A percentile compares a stretch with the other conserved stretches of the same genome.
Conservation (phyloP, 2,113 vertebrate genomes). For the Nothoprocta perdicaria region DNA sequence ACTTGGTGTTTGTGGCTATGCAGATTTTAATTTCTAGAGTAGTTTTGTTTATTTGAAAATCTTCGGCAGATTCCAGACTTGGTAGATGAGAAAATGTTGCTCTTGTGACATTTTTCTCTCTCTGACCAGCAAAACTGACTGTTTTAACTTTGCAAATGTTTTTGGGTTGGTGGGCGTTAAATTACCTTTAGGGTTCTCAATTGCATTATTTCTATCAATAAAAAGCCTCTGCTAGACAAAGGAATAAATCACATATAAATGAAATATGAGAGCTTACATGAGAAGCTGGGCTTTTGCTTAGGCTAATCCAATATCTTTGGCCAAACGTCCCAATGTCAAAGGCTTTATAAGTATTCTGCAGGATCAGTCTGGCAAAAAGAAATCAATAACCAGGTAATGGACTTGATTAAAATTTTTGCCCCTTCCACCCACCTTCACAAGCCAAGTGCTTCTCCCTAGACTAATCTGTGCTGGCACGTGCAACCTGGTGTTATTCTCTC, state of each 20-base stretch:
- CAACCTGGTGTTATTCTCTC: conserved; percentile 37
- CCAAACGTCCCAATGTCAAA: conserved; percentile 79
- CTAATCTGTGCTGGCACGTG: conserved; percentile 26
- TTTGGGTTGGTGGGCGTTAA: conserved; percentile 61
- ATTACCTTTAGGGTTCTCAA: conserved; percentile 69
- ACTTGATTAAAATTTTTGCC: conserved; percentile 78
- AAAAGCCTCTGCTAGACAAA: conserved; percentile 68
- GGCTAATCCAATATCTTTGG: conserved; percentile 76
- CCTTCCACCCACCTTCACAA: conserved; percentile 14
- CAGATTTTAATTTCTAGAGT: conserved; percentile 41
- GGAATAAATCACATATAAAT: conserved; percentile 75
- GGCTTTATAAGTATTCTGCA: conserved; percentile 78
- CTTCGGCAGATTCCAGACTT: conserved; percentile 21
- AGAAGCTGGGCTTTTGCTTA: conserved; percentile 71
- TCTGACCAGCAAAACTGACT: not conserved
- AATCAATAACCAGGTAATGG: conserved; percentile 80
- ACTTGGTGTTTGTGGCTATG: not conserved
- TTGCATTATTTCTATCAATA: conserved; percentile 78
- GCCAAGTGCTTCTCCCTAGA: conserved; percentile 65
- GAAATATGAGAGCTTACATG: conserved; percentile 77
- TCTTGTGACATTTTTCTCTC: not conserved
- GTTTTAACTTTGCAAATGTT: conserved; percentile 35
- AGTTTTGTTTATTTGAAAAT: conserved; percentile 32
- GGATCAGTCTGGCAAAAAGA: conserved; percentile 73
- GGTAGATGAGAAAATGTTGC: not conserved